Conservation (phyloP, 2,797 vertebrate genomes). For the Danionella dracula region DNA sequence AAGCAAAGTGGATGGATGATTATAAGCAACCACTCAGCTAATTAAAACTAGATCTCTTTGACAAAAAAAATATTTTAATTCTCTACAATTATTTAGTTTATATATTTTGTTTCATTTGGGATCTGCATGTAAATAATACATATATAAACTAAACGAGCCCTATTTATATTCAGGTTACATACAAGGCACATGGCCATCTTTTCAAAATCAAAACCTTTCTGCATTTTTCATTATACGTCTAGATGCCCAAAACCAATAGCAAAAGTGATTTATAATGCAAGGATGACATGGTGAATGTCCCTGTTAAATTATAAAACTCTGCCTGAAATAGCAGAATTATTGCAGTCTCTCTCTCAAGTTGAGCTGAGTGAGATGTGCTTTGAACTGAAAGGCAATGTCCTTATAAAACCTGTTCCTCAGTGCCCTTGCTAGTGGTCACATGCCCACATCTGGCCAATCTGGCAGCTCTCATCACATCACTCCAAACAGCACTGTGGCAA, state of each 20-base stretch:
- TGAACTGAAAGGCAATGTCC: background rate
- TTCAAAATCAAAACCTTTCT: too few species aligned
- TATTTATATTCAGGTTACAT: too few species aligned
- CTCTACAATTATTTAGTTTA: too few species aligned
- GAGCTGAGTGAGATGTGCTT: background rate
- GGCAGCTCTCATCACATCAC: background rate
- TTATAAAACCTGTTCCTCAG: background rate
- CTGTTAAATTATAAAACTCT: slow-evolving; percentile 14
- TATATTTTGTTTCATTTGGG: too few species aligned
- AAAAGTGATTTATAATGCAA: slow-evolving; percentile 1
- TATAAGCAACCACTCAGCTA: too few species aligned
- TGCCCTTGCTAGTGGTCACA: slow-evolving; percentile 15
- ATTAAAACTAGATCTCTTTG: too few species aligned
- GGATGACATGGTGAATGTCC: background rate
- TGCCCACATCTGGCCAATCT: slow-evolving; percentile 7
- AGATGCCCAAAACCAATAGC: background rate
- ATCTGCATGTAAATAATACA: too few species aligned
- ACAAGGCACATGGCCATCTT: too few species aligned
- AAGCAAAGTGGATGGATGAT: too few species aligned
- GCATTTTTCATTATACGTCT: background rate
- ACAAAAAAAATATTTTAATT: too few species aligned
- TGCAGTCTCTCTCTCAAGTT: background rate
- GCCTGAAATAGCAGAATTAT: background rate
- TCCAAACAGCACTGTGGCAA: background rate
- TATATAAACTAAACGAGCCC: too few species aligned